Evolutionary conservation across 2,797 vertebrate species (phyloP).

Genomic region (Danio tinwini): DNA sequence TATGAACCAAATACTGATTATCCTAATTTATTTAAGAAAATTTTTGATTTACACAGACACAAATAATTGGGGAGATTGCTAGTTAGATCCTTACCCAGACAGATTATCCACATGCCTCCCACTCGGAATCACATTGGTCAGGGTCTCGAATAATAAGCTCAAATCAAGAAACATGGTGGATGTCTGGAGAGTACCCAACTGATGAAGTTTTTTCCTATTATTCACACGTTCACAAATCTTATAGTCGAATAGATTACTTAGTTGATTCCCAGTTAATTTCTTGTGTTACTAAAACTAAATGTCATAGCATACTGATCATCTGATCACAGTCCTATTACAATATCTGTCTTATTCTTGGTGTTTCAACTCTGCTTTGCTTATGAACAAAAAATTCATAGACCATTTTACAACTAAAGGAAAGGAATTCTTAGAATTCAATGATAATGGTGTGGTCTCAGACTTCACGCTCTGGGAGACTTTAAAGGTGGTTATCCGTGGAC

Average conservation of each 20-base stretch:
- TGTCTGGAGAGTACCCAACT: neutral
- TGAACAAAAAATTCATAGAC: too few species aligned
- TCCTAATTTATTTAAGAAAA: too few species aligned
- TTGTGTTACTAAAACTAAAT: neutral
- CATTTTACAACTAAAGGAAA: too few species aligned
- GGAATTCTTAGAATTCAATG: too few species aligned
- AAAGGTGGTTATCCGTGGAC: too few species aligned
- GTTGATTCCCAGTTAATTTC: slow-evolving; percentile 16
- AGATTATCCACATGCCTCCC: neutral
- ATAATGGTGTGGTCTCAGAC: too few species aligned
- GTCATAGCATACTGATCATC: neutral
- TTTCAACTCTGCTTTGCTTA: neutral
- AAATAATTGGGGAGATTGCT: too few species aligned
- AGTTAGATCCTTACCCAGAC: neutral
- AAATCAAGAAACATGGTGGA: neutral
- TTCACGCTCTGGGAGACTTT: too few species aligned
- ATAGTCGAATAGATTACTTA: slow-evolving; percentile 15
- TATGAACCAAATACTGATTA: too few species aligned
- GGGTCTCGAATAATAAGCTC: neutral
- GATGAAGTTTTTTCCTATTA: neutral
- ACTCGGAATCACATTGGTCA: neutral
- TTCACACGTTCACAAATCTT: neutral
- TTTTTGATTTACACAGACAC: too few species aligned
- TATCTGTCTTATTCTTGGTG: neutral
- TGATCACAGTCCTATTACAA: neutral